phyloP scores from a whole-genome alignment of 2,113 vertebrate species.

The Nothocercus nigrocapillus region DNA sequence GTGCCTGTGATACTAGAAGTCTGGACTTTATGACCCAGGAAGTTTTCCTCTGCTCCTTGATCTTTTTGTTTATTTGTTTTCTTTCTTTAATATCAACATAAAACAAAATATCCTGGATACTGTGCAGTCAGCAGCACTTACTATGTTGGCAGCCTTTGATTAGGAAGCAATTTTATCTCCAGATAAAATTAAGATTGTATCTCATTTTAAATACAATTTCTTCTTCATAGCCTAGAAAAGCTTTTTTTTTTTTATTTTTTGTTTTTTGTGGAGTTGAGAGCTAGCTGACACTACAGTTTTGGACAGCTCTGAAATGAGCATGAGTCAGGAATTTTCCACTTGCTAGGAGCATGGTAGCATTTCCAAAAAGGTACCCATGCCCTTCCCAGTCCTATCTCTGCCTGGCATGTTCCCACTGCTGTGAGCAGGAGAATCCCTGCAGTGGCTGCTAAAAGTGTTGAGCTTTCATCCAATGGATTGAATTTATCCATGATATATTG shows the following conservation, averaged over 20 bases:
- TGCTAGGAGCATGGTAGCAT: neutral
- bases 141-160: neutral
- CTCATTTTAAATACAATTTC: neutral
- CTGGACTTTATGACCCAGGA: conserved; percentile 51
- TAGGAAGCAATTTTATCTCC: neutral
- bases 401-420: neutral
- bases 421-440: neutral
- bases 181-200: neutral
- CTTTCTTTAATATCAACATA: conserved; percentile 3
- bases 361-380: neutral
- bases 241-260: neutral
- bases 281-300: neutral
- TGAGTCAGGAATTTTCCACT: neutral
- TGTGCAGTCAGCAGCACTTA: neutral
- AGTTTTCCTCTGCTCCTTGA: conserved; percentile 30
- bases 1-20: conserved; percentile 41
- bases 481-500: neutral
- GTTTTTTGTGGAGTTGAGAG: neutral
- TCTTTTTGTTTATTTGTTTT: neutral
- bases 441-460: neutral
- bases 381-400: neutral
- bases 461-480: neutral
- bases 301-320: neutral
- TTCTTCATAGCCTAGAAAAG: neutral
- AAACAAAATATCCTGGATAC: neutral